Base-by-base conservation (phyloP, 2,797 vertebrate species). In the Dendrocincla fuliginosa region DNA sequence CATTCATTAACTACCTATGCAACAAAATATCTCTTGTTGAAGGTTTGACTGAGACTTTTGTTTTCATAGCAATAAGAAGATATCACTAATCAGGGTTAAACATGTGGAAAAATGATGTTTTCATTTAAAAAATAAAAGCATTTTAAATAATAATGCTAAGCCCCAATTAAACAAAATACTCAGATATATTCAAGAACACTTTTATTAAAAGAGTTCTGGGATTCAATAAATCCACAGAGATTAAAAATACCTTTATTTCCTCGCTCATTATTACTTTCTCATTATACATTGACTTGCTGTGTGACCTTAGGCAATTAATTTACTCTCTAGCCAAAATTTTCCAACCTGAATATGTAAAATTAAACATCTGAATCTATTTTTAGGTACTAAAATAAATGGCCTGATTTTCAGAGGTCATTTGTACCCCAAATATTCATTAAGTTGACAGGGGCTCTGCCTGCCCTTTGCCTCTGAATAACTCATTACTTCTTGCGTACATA, bases 1-100 rank as follows among this genome's bases (percentile, higher is more conserved):
- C 84, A 95, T 96, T 97, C 95, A 96, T 97, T 98, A 97, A 97
- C 93, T 97, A 97, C 89, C 69, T 97, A 85, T 97, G 98, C 93
- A 98, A 98, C 97, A 97, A 92, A 97, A 95, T 95, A 81, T 90
- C 85, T 94, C 44, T 57, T 91, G 11, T 42, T 86, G 44, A 67
- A 94, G 95, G 94, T 85, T 76, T 96, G 84, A 95, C 75, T 93
- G 95, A 85, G 77, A 5, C 85, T 91, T 94, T 94, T 96, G 74
- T 95, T 97, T 97, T 95, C 75, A 79, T 75, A 44, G 64, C 56
- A 89, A 86, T 47, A 90, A 90, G 76, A 89, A 94, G 61, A 86
- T 69, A 89, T 14, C 27, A 76, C 44, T 33, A 55, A 71, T 90
- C 9, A 41, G 33, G 37, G 41, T 47, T 76, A 76, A 91, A 78